Conservation (phyloP, 2,888 invertebrate genomes). For the Galerucella calmariensis region DNA sequence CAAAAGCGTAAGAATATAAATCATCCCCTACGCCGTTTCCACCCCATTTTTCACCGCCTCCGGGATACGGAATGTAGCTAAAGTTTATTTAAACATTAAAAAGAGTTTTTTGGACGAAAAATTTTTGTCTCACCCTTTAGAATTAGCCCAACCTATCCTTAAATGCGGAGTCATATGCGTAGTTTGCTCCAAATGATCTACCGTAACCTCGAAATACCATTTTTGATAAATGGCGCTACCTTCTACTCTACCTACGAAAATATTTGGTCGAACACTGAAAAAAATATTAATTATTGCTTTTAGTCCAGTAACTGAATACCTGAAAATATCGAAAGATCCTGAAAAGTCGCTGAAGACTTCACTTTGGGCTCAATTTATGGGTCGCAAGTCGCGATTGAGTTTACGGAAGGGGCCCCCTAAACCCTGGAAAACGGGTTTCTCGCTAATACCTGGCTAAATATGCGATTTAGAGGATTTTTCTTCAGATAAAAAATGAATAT, state of each 20-base stretch:
- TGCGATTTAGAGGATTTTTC: too few relatives aligned
- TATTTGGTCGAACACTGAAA: constrained; percentile 92
- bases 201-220: constrained; percentile 99
- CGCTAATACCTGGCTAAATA: too few relatives aligned
- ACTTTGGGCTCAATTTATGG: too few relatives aligned
- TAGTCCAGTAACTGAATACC: too few relatives aligned
- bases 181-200: constrained; percentile 94
- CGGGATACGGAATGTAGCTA: constrained; percentile 93
- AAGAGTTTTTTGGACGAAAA: background rate
- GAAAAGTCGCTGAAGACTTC: too few relatives aligned
- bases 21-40: constrained; percentile 99
- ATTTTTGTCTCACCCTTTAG: constrained; percentile 75
- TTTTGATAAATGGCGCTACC: constrained; percentile 97
- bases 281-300: constrained; percentile 7
- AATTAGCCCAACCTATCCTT: constrained; percentile 98
- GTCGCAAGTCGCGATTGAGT: too few relatives aligned
- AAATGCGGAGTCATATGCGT: constrained; percentile 96
- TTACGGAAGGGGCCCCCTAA: too few relatives aligned
- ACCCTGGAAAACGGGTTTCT: too few relatives aligned
- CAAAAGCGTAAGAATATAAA: constrained; percentile 96
- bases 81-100: constrained; percentile 39
- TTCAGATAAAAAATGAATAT: too few relatives aligned
- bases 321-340: too few relatives aligned
- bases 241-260: constrained; percentile 95
- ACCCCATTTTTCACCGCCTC: constrained; percentile 97